Evolutionary conservation across 2,888 invertebrate genomes (phyloP), one percentile per base, ranked within the genome.

Genomic region (Hyposoter didymator): DNA sequence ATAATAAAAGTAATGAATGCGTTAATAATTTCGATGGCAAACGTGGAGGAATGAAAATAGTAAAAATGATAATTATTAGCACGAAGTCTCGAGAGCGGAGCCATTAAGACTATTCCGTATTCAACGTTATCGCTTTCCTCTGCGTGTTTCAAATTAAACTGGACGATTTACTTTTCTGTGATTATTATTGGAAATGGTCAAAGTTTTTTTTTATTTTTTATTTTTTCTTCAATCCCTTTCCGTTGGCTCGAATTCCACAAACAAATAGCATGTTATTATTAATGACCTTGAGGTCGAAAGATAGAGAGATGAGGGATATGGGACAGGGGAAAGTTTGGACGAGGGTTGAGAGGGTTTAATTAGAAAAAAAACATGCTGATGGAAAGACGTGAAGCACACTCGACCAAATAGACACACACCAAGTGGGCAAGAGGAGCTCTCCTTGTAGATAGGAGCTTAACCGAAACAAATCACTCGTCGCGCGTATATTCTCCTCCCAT

Each of bases 281-380:
- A 12, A 55, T 22, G 10, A 22, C 10, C 55, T 55, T 12, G 55
- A 22, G 19, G 55, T 55, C 12, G 7, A 22, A 12, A 55, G 22
- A 55, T 10, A 12, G 22, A 55, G 55, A 19, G 22, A 55, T 55
- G 12, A 12, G n/a, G 49, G 49, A 52, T n/a, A n/a, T 7, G 12
- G 12, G 55, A 12, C 22, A 22, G 22, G 12, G n/a, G 10, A 28
- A 55, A 22, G 7, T n/a, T 52, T 5, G 4, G 55, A 55, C 22
- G 22, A 22, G 55, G 55, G 22, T 55, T 55, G 22, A 55, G 55
- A 55, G 55, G 55, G 55, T 55, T 55, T 22, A 55, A 55, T 55
- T 28, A 22, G 55, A 55, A 22, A 8, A 8, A 55, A 55, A 52
- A 52, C n/a, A n/a, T 28, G 12, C 4, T 55, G 55, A 55, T 55